Percentiles rank a stretch among this genome's conserved stretches.
Evolutionary conservation across 2,888 invertebrate genomes (phyloP).

Genomic region (Polydrusus tereticollis): DNA sequence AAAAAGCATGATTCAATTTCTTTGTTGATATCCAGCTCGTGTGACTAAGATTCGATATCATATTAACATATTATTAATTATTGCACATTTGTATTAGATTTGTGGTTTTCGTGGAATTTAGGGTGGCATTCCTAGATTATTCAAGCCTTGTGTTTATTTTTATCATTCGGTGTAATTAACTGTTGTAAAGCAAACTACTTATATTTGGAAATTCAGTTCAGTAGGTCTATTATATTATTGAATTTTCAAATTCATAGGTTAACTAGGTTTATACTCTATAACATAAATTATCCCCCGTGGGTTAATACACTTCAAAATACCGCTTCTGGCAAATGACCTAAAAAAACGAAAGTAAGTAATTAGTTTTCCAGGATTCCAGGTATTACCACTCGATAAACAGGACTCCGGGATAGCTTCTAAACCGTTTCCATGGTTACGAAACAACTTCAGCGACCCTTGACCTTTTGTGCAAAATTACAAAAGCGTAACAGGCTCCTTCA

Average conservation of each 20-base stretch:
- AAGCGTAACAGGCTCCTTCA: neutral
- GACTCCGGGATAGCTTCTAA: neutral
- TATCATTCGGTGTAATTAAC: neutral
- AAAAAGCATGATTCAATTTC: neutral
- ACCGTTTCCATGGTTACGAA: slow-evolving; percentile 17
- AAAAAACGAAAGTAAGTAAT: neutral
- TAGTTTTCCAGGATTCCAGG: neutral
- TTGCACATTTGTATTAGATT: neutral
- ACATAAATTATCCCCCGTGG: too few relatives aligned
- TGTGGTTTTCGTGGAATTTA: slow-evolving; percentile 3
- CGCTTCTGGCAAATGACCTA: neutral
- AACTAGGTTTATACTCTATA: too few relatives aligned
- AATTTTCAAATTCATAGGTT: too few relatives aligned
- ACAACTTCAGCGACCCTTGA: slow-evolving; percentile 21
- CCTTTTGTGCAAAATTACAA: slow-evolving; percentile 9
- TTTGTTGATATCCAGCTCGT: slow-evolving; percentile 2
- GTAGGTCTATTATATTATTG: too few relatives aligned
- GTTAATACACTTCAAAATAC: too few relatives aligned
- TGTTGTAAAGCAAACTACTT: neutral
- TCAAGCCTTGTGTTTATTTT: neutral
- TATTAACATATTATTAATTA: neutral
- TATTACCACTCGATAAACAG: neutral
- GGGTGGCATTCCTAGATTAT: neutral
- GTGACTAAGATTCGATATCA: slow-evolving; percentile 3
- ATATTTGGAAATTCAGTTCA: too few relatives aligned